Conservation (phyloP, 2,888 invertebrate species). For the Pimpla rufipes region DNA sequence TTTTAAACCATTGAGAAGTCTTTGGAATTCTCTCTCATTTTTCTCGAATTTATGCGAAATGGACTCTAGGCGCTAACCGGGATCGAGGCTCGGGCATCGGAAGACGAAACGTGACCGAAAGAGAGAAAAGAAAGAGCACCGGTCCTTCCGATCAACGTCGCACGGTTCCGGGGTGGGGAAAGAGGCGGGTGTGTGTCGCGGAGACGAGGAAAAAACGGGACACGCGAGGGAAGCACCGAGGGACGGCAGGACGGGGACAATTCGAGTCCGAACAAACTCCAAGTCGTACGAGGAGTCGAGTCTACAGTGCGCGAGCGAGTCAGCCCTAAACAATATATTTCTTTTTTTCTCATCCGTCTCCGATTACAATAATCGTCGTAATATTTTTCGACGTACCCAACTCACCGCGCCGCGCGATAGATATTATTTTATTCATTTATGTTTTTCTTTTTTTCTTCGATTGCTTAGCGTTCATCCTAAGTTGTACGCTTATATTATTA, state of each 20-base stretch:
- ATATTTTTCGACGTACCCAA: slow-evolving; percentile 32
- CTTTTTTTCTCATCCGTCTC: slow-evolving; percentile 22
- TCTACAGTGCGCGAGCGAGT: slow-evolving; percentile 30
- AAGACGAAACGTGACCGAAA: slow-evolving; percentile 34
- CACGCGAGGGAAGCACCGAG: slow-evolving; percentile 68
- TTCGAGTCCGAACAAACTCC: slow-evolving; percentile 38
- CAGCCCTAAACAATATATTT: slow-evolving; percentile 17
- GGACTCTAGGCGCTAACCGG: neutral
- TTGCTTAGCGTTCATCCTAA: slow-evolving; percentile 54
- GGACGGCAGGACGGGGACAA: slow-evolving; percentile 59
- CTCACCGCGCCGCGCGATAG: slow-evolving; percentile 32
- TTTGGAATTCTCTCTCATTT: no score
- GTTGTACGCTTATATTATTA: slow-evolving; percentile 63
- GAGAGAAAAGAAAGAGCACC: slow-evolving; percentile 62
- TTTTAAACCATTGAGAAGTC: no score
- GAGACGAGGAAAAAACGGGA: slow-evolving; percentile 14
- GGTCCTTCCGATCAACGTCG: slow-evolving; percentile 42
- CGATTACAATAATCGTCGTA: slow-evolving; percentile 32
- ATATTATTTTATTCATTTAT: slow-evolving; percentile 23
- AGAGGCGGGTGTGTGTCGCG: neutral
- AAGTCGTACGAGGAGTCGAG: neutral
- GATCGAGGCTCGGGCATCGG: slow-evolving; percentile 3
- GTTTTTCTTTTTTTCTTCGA: slow-evolving; percentile 34
- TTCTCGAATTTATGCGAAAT: no score
- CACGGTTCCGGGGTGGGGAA: neutral